Evolutionary conservation across 2,113 vertebrate genomes (phyloP).

Genomic region (Hemiscyllium ocellatum): DNA sequence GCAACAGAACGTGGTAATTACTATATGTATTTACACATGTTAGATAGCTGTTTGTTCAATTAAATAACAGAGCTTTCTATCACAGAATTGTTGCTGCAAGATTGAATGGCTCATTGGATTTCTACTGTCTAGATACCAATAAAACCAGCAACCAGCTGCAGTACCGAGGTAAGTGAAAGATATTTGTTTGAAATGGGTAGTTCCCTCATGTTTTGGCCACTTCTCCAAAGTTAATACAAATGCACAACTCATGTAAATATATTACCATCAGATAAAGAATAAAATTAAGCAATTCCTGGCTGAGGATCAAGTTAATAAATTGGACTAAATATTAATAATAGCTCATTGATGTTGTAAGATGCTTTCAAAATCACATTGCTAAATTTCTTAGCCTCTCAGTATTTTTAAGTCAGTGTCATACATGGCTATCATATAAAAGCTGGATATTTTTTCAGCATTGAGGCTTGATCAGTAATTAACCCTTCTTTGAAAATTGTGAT

Average conservation of each 20-base stretch:
- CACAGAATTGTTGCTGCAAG: slow-evolving; percentile 86
- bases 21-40: background rate
- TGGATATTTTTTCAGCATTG: background rate
- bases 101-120: slow-evolving; percentile 83
- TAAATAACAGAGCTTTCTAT: background rate
- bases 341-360: no score
- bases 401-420: background rate
- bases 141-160: slow-evolving; percentile 72
- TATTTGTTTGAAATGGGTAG: background rate
- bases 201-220: background rate
- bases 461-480: background rate
- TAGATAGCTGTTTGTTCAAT: background rate
- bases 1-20: no score
- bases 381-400: background rate
- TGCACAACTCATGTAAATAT: background rate
- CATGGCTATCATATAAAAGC: background rate
- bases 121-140: slow-evolving; percentile 82
- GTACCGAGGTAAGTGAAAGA: slow-evolving; percentile 68
- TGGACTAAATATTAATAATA: background rate
- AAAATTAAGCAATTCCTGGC: background rate
- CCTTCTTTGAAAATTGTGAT: background rate
- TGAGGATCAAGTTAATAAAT: background rate
- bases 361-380: background rate
- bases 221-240: background rate
- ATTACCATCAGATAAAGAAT: background rate